Evolutionary conservation across 1,140 invertebrate species (phyloP).

Genomic region (Aphelenchoides fujianensis): DNA sequence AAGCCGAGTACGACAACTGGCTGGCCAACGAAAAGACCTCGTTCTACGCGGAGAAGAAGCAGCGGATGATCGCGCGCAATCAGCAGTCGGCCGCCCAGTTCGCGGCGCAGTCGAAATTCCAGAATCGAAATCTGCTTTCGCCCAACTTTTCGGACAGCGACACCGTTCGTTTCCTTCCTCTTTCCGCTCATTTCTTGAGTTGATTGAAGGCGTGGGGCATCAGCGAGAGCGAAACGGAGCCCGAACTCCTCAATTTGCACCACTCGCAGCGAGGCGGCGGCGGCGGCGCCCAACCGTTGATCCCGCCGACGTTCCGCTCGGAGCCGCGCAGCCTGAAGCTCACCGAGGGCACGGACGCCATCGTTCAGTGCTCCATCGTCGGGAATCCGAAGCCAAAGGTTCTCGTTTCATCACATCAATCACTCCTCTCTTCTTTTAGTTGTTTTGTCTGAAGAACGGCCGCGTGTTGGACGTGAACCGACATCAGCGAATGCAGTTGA

Average conservation of each 20-base stretch:
- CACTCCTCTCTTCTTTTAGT: too few relatives aligned
- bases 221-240: conserved; percentile 54
- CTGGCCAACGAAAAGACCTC: conserved; percentile 48
- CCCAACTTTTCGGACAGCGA: conserved; percentile 42
- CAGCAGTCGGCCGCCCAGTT: conserved; percentile 26
- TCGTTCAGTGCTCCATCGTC: conserved; percentile 55
- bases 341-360: conserved; percentile 60
- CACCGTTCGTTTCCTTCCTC: too few relatives aligned
- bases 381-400: conserved; percentile 60
- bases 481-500: conserved; percentile 41
- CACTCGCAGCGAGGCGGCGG: too few relatives aligned
- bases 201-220: conserved; percentile 45
- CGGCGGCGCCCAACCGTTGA: conserved; percentile 25
- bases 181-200: too few relatives aligned
- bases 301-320: conserved; percentile 45
- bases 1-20: conserved; percentile 57
- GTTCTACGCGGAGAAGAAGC: conserved; percentile 53
- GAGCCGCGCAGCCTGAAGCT: conserved; percentile 49
- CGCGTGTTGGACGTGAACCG: conserved; percentile 33
- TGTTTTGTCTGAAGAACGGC: conserved; percentile 38
- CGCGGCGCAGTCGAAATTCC: not conserved
- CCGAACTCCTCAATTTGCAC: conserved; percentile 37
- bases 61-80: conserved; percentile 38
- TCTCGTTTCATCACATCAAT: too few relatives aligned
- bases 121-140: conserved; percentile 24